Percentiles rank a stretch among this genome's conserved stretches.
Evolutionary conservation across 2,888 invertebrate genomes (phyloP).

Genomic region (Himalopsyche anomala): DNA sequence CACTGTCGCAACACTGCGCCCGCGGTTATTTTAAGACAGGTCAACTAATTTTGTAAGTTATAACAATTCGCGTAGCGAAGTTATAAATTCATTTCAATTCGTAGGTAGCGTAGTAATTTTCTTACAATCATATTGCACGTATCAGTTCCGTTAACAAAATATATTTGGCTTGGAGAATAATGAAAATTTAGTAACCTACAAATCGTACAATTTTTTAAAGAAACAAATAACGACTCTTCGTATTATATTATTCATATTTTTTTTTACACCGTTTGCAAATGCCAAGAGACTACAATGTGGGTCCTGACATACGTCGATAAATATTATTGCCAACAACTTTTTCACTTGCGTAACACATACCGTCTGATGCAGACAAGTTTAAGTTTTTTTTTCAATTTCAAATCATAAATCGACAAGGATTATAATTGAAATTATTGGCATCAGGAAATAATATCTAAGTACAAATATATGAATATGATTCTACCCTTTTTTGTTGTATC

Average conservation of each 20-base stretch:
- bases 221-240: not conserved
- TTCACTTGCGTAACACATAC: not conserved
- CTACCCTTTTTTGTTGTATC: too few species aligned
- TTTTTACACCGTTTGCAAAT: not conserved
- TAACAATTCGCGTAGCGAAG: not conserved
- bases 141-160: not conserved
- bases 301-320: not conserved
- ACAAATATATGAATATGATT: too few species aligned
- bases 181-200: not conserved
- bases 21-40: constrained; percentile 38
- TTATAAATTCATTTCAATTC: not conserved
- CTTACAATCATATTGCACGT: not conserved
- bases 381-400: not conserved
- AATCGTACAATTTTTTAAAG: not conserved
- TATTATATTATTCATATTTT: not conserved
- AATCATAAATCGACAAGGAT: too few species aligned
- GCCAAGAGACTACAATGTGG: not conserved
- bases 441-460: too few species aligned
- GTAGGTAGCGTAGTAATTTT: not conserved
- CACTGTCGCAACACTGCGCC: constrained; percentile 28
- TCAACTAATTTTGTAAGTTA: not conserved
- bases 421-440: too few species aligned
- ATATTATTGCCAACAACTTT: not conserved
- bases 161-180: not conserved
- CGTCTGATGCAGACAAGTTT: constrained; percentile 19